phyloP scores from a whole-genome alignment of 2,113 vertebrate genomes.

The Engystomops pustulosus region DNA sequence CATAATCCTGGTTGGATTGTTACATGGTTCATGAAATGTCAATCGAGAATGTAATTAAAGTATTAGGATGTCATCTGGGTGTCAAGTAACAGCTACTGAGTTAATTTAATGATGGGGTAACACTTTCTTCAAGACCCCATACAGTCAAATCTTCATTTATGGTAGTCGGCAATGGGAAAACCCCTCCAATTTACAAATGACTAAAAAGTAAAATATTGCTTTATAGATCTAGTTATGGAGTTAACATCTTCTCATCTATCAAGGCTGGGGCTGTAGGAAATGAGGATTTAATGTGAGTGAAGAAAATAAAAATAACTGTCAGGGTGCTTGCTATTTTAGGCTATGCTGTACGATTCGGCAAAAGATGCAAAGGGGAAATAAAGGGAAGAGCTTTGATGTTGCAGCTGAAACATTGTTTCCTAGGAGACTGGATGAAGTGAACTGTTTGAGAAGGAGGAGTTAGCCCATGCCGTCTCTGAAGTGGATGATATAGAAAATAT shows the following conservation, averaged over 20 bases:
- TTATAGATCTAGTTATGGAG: background rate
- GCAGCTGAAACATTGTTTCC: slow-evolving; percentile 53
- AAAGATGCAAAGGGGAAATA: slow-evolving; percentile 51
- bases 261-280: background rate
- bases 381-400: slow-evolving; percentile 50
- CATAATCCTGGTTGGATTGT: too few relatives aligned
- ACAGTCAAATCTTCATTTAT: too few relatives aligned
- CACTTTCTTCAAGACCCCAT: too few relatives aligned
- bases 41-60: too few relatives aligned
- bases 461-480: background rate
- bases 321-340: slow-evolving; percentile 42
- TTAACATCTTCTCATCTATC: slow-evolving; percentile 1
- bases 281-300: slow-evolving; percentile 19
- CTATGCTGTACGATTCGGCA: slow-evolving; percentile 35
- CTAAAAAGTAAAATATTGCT: background rate
- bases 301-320: slow-evolving; percentile 47
- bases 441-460: slow-evolving; percentile 33
- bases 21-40: too few relatives aligned
- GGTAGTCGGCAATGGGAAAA: too few relatives aligned
- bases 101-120: too few relatives aligned
- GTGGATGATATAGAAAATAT: slow-evolving; percentile 16
- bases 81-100: too few relatives aligned
- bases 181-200: background rate
- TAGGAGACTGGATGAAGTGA: slow-evolving; percentile 48
- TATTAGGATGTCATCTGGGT: too few relatives aligned